phyloP scores from a whole-genome alignment of 1,140 invertebrate species.

The Drosophila lowei region DNA sequence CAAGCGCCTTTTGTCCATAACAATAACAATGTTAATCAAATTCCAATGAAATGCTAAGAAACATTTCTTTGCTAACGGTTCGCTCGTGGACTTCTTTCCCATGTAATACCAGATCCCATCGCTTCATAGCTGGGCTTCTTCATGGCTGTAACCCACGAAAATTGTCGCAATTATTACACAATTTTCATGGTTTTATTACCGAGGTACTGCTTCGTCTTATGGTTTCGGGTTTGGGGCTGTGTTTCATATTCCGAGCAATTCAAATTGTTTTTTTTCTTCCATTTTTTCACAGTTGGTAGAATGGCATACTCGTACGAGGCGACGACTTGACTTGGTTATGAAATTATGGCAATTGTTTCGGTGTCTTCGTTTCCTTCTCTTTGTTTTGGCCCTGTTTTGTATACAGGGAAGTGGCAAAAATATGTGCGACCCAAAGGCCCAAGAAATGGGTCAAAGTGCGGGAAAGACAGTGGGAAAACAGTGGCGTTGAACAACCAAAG shows the following conservation, averaged over 20 bases:
- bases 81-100: conserved; percentile 35
- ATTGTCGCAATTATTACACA: conserved; percentile 79
- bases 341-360: conserved; percentile 72
- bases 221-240: conserved; percentile 7
- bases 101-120: conserved; percentile 22
- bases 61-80: conserved; percentile 38
- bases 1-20: conserved; percentile 34
- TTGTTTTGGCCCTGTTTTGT: conserved; percentile 27
- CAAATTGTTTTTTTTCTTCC: conserved; percentile 35
- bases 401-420: conserved; percentile 49
- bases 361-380: conserved; percentile 28
- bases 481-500: conserved; percentile 27
- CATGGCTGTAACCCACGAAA: conserved; percentile 46
- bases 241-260: conserved; percentile 53
- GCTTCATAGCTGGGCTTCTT: conserved; percentile 25
- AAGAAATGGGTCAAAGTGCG: conserved; percentile 47
- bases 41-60: conserved; percentile 50
- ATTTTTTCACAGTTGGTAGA: conserved; percentile 52
- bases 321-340: conserved; percentile 60
- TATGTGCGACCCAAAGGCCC: conserved; percentile 22
- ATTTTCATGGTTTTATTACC: conserved; percentile 46
- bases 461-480: conserved; percentile 2
- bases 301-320: conserved; percentile 51
- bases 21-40: conserved; percentile 49
- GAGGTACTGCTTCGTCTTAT: conserved; percentile 16